Evolutionary conservation across 1,140 invertebrate species (phyloP).

Genomic region (Diprion similis): DNA sequence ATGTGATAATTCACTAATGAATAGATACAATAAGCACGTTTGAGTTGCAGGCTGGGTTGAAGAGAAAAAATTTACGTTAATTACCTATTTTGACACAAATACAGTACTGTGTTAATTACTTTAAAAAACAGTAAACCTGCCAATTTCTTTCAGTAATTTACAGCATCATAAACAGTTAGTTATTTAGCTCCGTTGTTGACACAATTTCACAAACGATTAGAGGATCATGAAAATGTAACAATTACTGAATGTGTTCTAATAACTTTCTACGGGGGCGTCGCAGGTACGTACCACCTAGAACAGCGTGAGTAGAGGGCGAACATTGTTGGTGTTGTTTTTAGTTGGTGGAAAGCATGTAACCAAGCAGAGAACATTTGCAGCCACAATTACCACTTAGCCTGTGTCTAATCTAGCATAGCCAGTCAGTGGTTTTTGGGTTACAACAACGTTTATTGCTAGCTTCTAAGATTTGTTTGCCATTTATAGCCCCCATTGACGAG

Average conservation of each 20-base stretch:
- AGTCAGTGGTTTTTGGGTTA: constrained; percentile 33
- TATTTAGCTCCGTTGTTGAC: not conserved
- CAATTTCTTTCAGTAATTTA: too few species aligned
- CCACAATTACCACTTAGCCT: constrained; percentile 46
- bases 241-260: constrained; percentile 12
- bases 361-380: constrained; percentile 56
- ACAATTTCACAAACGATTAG: not conserved
- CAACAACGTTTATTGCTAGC: constrained; percentile 16
- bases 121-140: too few species aligned
- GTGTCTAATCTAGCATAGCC: constrained; percentile 44
- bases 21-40: not conserved
- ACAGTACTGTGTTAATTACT: too few species aligned
- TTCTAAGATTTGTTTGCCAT: not conserved
- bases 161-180: too few species aligned
- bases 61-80: too few species aligned
- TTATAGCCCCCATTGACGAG: not conserved
- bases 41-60: not conserved
- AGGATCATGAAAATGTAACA: not conserved
- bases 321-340: constrained; percentile 54
- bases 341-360: constrained; percentile 57
- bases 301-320: constrained; percentile 50
- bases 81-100: too few species aligned
- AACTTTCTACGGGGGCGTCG: constrained; percentile 38
- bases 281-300: constrained; percentile 54
- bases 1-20: not conserved